Evolutionary conservation across 1,140 invertebrate genomes (phyloP).

Genomic region (Leptinotarsa undecemlineata): DNA sequence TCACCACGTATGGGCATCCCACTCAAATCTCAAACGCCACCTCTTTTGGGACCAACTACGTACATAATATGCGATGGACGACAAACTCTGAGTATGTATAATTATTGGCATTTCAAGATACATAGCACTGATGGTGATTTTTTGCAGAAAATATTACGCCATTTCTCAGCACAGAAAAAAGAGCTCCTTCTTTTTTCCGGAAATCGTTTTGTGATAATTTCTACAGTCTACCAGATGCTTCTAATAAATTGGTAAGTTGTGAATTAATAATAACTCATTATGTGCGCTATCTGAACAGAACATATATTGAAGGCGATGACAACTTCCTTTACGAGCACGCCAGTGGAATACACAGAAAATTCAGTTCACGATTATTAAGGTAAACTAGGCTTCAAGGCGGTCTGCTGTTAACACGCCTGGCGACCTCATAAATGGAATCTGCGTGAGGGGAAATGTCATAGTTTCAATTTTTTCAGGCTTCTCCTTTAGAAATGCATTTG

Average conservation of each 20-base stretch:
- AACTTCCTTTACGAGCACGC: too few relatives aligned
- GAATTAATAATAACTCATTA: too few relatives aligned
- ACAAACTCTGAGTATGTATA: not conserved
- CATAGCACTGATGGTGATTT: not conserved
- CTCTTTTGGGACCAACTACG: constrained; percentile 6
- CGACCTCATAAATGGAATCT: too few relatives aligned
- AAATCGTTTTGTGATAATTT: constrained; percentile 25
- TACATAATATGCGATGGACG: constrained; percentile 21
- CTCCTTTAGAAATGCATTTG: too few relatives aligned
- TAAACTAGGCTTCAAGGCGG: too few relatives aligned
- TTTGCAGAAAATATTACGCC: constrained; percentile 26
- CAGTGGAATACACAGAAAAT: too few relatives aligned
- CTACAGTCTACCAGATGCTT: constrained; percentile 11
- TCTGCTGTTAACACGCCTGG: too few relatives aligned
- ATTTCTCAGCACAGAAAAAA: constrained; percentile 31
- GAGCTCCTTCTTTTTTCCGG: constrained; percentile 6
- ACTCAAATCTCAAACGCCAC: constrained; percentile 10
- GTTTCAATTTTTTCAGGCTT: too few relatives aligned
- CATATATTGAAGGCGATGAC: too few relatives aligned
- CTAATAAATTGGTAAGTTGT: not conserved
- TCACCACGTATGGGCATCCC: constrained; percentile 9
- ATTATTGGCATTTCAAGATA: not conserved
- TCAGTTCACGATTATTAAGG: too few relatives aligned
- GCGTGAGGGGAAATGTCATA: too few relatives aligned
- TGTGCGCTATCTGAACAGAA: too few relatives aligned